Base-by-base conservation (phyloP, 1,140 invertebrate species). In the Danaus melanippus region DNA sequence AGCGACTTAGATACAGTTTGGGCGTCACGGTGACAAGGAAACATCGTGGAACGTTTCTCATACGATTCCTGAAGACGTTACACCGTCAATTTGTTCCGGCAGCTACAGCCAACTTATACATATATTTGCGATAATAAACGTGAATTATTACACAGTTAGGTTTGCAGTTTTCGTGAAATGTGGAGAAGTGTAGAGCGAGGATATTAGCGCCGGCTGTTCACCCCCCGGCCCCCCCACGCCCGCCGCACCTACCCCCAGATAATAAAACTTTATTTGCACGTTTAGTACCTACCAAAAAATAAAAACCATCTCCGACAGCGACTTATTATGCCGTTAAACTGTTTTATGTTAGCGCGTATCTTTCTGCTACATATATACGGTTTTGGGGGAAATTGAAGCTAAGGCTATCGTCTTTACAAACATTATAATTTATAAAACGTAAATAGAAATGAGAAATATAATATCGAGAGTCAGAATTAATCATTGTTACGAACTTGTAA, bases 111-210 rank as follows among this genome's bases (percentile, higher is more conserved):
- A 71, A 74, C 71, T 69, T 76, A 56, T 69, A 69, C 71, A 65
- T 76, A 74, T 71, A 81, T 79, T 82, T 75, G 72, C 56, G 67
- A 78, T 75, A 81, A 86, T 86, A 86, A 86, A 86, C 71, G 71
- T 84, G 70, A 86, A 83, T 86, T 86, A 86, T 81, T 71, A 66
- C 62, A 59, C 77, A 50, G 79, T 84, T 82, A 84, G 67, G 76
- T 85, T 78, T 82, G 79, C 82, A 77, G 79, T 83, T 83, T 78
- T 80, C 78, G 70, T 76, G 75, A 84, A 74, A 77, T 75, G 74
- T 69, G 76, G 74, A 76, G 78, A 83, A 77, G 73, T 79, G 76
- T 75, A 74, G 56, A 67, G 67, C 58, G 60, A 66, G 57, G 67
- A 76, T 75, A 74, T 78, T 80, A 76, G 69, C 72, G 58, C 70